These are phyloP conservation scores for Struthio camelus DNA, from an alignment of 2,113 vertebrate genomes.

Conservation along the genomic window DNA sequence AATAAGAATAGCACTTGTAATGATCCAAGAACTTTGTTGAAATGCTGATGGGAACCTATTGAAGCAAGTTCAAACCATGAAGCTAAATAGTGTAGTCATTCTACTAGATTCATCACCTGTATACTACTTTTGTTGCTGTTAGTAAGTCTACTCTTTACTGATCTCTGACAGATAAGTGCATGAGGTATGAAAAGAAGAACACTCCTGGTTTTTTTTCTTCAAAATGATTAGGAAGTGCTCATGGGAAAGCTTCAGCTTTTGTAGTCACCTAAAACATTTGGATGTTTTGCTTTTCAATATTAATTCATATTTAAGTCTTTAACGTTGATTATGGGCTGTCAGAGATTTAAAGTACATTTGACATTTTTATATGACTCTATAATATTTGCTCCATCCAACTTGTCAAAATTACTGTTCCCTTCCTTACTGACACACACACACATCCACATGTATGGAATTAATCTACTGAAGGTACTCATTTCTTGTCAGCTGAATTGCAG, in stretches of 20 bases:
- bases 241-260: not conserved
- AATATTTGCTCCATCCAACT: constrained; percentile 26
- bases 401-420: constrained; percentile 42
- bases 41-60: not conserved
- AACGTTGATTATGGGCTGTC: constrained; percentile 14
- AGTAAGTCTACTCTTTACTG: not conserved
- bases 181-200: not conserved
- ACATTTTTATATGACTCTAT: constrained; percentile 32
- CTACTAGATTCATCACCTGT: not conserved
- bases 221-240: not conserved
- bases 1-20: not conserved
- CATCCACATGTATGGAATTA: not conserved
- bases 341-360: constrained; percentile 45
- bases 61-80: not conserved
- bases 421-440: not conserved
- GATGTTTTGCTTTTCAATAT: constrained; percentile 3
- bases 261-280: not conserved
- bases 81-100: not conserved
- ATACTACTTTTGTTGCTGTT: not conserved
- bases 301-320: constrained; percentile 11
- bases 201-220: not conserved
- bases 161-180: not conserved
- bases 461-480: not conserved
- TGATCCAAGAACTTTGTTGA: not conserved
- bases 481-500: constrained; percentile 15